Base-by-base conservation (phyloP, 2,888 invertebrate genomes). In the Drosophila neotestacea region DNA sequence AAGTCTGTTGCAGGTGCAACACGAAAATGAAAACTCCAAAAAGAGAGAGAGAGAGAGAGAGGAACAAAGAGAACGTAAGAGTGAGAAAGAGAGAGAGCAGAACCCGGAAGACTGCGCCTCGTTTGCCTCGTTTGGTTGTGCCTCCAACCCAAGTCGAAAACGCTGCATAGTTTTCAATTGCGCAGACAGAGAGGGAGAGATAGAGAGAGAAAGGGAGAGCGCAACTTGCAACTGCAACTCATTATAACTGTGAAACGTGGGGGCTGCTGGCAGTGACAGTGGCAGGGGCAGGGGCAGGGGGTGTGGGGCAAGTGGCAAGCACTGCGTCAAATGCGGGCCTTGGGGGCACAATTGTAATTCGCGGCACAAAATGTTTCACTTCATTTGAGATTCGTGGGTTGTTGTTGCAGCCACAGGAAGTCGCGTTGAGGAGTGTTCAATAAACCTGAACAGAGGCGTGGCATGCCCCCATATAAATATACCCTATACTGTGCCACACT, bases 281-380 rank as follows among this genome's bases (percentile, higher is more conserved):
- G 34, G 63, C 22, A 22, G 44, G 39, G 27, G 27, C 38, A 67
- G 60, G 27, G 61, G 51, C 32, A 32, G 7, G 47, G 6, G 58
- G n/a, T 4, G 0, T 1, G 36, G 32, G 16, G 22, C 50, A 38
- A 6, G 22, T 22, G 22, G 16, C 58, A 34, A 34, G 42, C 27
- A 30, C 32, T 41, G 58, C 63, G 47, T 47, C 69, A 61, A 70
- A 76, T 78, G 78, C 81, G 71, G 88, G 86, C 70, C 77, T 36
- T 47, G 67, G 66, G 67, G 54, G 76, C 63, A 62, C 84, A 69
- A 75, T 85, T 85, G 88, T 87, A 76, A 86, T 89, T 87, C 89
- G 87, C 85, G 60, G 82, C 85, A 87, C 89, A 89, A 89, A 58
- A 87, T 87, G 85, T 78, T 86, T 89, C 80, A 85, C 87, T 89